Percentiles rank a stretch among this genome's conserved stretches.
Evolutionary conservation across 2,888 invertebrate genomes (phyloP).

Genomic region (Petrolisthes cinctipes): DNA sequence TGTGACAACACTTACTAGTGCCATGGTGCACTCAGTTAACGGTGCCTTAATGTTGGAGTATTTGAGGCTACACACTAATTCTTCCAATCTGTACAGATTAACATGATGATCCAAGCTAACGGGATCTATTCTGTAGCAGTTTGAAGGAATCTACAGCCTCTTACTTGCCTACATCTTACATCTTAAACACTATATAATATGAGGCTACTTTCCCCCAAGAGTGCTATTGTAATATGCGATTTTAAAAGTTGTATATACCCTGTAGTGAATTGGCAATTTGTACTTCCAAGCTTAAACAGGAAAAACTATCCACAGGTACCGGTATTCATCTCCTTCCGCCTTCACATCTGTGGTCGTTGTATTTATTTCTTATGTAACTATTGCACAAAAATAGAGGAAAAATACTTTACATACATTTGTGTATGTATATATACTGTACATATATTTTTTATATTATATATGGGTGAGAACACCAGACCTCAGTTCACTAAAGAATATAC

Average conservation of each 20-base stretch:
- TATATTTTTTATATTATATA: slow-evolving; percentile 7
- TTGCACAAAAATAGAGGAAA: slow-evolving; percentile 6
- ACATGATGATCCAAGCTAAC: too few relatives aligned
- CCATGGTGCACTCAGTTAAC: too few relatives aligned
- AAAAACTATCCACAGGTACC: neutral
- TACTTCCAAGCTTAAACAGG: neutral
- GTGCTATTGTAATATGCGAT: neutral
- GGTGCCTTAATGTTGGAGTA: too few relatives aligned
- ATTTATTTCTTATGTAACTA: slow-evolving; percentile 8
- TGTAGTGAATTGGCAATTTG: slow-evolving; percentile 1
- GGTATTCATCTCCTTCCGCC: neutral
- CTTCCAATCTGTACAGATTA: too few relatives aligned
- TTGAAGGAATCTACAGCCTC: too few relatives aligned
- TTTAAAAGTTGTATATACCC: neutral
- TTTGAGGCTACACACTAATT: too few relatives aligned
- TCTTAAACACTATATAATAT: too few relatives aligned
- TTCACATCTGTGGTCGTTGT: slow-evolving; percentile 4
- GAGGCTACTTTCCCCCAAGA: too few relatives aligned
- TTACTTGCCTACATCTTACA: too few relatives aligned
- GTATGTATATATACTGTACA: neutral
- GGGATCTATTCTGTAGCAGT: too few relatives aligned
- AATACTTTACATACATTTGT: slow-evolving; percentile 14
- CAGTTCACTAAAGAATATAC: neutral
- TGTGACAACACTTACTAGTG: too few relatives aligned
- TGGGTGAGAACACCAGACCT: neutral